A percentile compares a stretch with the other conserved stretches of the same genome.
Evolutionary conservation across 2,888 invertebrate genomes (phyloP).

Genomic region (Stomorhina lunata): DNA sequence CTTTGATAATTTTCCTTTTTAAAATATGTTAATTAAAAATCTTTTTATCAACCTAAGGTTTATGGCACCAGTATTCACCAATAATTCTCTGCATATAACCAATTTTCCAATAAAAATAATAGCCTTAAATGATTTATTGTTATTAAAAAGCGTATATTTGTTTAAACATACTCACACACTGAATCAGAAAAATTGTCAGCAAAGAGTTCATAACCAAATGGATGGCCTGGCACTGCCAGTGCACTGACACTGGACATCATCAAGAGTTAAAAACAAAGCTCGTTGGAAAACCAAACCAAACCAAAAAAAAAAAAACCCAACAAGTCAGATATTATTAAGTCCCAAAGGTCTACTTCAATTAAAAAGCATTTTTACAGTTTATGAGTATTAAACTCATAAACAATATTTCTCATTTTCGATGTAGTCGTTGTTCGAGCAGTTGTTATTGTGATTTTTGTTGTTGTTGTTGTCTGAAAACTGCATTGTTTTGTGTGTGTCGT

Average conservation of each 20-base stretch:
- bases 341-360: constrained; percentile 79
- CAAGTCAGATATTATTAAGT: constrained; percentile 71
- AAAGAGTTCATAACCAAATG: constrained; percentile 8
- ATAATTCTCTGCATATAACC: constrained; percentile 1
- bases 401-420: constrained; percentile 39
- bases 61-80: not conserved
- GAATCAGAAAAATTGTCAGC: constrained; percentile 21
- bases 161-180: constrained; percentile 27
- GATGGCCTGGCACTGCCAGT: constrained; percentile 63
- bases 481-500: constrained; percentile 59
- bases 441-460: constrained; percentile 12
- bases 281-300: not conserved
- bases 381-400: constrained; percentile 62
- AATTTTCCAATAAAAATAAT: constrained; percentile 19
- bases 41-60: constrained; percentile 5
- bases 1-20: not conserved
- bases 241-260: constrained; percentile 53
- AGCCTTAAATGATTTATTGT: constrained; percentile 31
- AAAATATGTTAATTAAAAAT: constrained; percentile 11
- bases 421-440: no score
- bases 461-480: constrained; percentile 59
- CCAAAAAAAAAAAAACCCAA: not conserved
- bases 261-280: constrained; percentile 51
- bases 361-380: constrained; percentile 75
- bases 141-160: constrained; percentile 28